A percentile compares a stretch with the other conserved stretches of the same genome.
Conservation (phyloP, 2,888 invertebrate species). For the Steinernema scapterisci region DNA sequence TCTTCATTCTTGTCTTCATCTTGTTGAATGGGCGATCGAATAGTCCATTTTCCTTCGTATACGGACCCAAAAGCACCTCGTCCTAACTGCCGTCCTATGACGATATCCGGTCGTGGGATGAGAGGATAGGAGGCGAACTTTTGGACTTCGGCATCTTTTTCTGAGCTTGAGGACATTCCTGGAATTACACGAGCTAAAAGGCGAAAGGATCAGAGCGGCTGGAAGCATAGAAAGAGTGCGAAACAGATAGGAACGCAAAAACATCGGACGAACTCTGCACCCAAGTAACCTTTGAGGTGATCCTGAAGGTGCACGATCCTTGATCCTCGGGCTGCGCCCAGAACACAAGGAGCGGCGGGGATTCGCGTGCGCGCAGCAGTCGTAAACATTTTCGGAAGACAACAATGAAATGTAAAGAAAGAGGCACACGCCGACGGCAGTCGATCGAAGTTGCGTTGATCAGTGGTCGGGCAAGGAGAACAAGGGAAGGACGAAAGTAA, state of each 20-base stretch:
- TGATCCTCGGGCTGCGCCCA: too few species aligned
- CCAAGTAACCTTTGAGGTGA: neutral
- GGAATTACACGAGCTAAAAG: neutral
- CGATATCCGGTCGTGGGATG: constrained; percentile 52
- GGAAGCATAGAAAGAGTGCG: too few species aligned
- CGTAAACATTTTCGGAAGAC: neutral
- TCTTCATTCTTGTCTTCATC: constrained; percentile 39
- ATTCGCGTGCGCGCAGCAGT: neutral
- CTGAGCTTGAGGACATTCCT: constrained; percentile 13
- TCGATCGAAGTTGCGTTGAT: constrained; percentile 4
- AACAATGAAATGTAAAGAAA: neutral
- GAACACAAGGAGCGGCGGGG: neutral
- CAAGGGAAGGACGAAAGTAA: constrained; percentile 1
- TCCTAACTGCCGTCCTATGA: constrained; percentile 52
- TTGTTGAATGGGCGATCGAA: too few species aligned
- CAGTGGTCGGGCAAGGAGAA: neutral
- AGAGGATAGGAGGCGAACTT: constrained; percentile 48
- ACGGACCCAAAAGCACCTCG: constrained; percentile 56
- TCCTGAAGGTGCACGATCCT: neutral
- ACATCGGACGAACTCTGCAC: neutral
- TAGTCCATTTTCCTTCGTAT: constrained; percentile 51
- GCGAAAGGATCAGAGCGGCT: too few species aligned
- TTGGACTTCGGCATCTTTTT: constrained; percentile 18
- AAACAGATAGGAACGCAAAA: neutral
- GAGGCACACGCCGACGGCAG: neutral